Base-by-base conservation (phyloP, 2,888 invertebrate species). In the Petrolisthes manimaculis region DNA sequence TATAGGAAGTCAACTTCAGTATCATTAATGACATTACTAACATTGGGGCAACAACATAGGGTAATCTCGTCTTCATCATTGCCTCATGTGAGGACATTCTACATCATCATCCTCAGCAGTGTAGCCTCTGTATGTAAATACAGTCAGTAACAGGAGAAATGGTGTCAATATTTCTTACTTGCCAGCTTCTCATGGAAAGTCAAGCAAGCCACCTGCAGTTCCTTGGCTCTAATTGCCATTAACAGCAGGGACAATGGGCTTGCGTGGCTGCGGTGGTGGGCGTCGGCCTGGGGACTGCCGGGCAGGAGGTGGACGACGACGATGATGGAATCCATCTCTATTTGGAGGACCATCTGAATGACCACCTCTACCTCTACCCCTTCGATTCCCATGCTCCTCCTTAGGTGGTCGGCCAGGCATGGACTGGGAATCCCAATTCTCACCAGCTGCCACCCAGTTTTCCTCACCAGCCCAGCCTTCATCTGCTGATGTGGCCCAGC, bases 301-400 rank as follows among this genome's bases (percentile, higher is more conserved):
- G n/a, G 84, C 88, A n/a, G 84, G 88, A 4, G 88, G 88, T 24
- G 88, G 88, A 18, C 88, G 80, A 56, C 88, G 84, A n/a, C 88
- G 84, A 21, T 71, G 74, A 9, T 84, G 54, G 67, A 84, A 84
- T 74, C 88, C 88, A n/a, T 88, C 88, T 75, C 88, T 84, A 24
- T 84, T 88, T 14, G 88, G 81, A 61, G 88, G 88, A 18, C 81
- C 84, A 75, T 84, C 87, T 5, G 54, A 53, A 14, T 80, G 53
- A 21, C 21, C 6, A 24, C 88, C 88, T 56, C 84, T 71, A 6
- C 88, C 88, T 69, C 80, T 71, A 53, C 88, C 88, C 14, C 88
- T 74, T 71, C 88, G 84, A 8, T 51, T 67, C 21, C 67, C 75
- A 51, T 80, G 67, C 18, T 88, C 88, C 12, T 18, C 55, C 37